phyloP scores from a whole-genome alignment of 2,113 vertebrate genomes.

The Triplophysa rosa region DNA sequence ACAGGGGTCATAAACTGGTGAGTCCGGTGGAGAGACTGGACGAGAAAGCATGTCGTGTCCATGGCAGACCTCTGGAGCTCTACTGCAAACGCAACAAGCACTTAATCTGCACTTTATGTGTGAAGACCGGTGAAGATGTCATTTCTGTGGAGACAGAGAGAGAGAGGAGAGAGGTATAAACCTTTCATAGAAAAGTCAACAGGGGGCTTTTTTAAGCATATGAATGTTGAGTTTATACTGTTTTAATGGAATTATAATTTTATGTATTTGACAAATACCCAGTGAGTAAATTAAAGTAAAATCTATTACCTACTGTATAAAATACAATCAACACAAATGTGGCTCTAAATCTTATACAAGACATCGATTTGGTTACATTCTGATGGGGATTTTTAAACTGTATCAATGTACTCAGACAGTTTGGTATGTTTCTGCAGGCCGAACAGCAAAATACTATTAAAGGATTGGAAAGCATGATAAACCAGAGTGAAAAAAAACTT shows the following conservation, averaged over 20 bases:
- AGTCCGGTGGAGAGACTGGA: conserved; percentile 82
- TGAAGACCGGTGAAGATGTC: conserved; percentile 58
- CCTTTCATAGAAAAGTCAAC: too few species aligned
- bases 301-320: too few species aligned
- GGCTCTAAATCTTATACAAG: too few species aligned
- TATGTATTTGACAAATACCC: too few species aligned
- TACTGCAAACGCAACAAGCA: conserved; percentile 78
- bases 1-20: conserved; percentile 86
- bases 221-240: too few species aligned
- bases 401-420: too few species aligned
- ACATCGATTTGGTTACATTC: too few species aligned
- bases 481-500: conserved; percentile 33
- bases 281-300: too few species aligned
- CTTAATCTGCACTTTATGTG: conserved; percentile 87
- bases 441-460: conserved; percentile 34
- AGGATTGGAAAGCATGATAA: conserved; percentile 30
- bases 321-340: too few species aligned
- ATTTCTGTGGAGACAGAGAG: conserved; percentile 62
- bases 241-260: too few species aligned
- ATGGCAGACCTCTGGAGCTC: conserved; percentile 88
- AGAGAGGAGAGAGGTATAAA: conserved; percentile 59
- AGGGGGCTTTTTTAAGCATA: too few species aligned
- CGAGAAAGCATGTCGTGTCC: conserved; percentile 81
- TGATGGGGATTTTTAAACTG: too few species aligned
- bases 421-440: conserved; percentile 46